Evolutionary conservation across 1,140 invertebrate genomes (phyloP).

Genomic region (Eurosta solidaginis): DNA sequence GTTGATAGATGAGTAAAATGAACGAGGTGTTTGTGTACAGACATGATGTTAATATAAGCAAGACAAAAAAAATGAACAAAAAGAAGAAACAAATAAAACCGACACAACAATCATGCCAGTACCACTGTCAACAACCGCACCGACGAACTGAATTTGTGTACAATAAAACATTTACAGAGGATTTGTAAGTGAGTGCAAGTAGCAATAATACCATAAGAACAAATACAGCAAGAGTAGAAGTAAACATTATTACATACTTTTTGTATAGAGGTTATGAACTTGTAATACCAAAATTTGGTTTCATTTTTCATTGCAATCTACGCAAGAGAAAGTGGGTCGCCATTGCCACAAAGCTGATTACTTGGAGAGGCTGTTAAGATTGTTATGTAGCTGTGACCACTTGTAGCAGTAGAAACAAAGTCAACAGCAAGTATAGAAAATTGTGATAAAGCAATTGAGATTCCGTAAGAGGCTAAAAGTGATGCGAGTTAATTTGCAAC

Average conservation of each 20-base stretch:
- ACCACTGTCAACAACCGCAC: background rate
- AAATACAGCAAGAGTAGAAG: background rate
- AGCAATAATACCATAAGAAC: too few species aligned
- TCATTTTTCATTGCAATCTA: background rate
- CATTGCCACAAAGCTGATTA: slow-evolving; percentile 1
- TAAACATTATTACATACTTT: background rate
- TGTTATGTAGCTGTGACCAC: background rate
- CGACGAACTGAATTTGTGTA: background rate
- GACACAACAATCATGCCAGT: background rate
- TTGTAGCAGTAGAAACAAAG: background rate
- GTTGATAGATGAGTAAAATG: background rate
- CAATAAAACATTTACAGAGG: background rate
- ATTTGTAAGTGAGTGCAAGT: too few species aligned
- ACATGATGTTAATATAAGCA: background rate
- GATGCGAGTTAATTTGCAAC: background rate
- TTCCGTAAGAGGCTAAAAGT: background rate
- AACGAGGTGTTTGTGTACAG: background rate
- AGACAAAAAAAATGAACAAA: background rate
- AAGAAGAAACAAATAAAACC: background rate
- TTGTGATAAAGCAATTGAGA: background rate
- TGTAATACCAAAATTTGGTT: background rate
- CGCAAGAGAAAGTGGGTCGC: background rate
- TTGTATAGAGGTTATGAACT: background rate
- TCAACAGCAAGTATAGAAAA: background rate
- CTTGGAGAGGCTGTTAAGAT: slow-evolving; percentile 3